Evolutionary conservation across 2,113 vertebrate species (phyloP).

Genomic region (Phocoena sinus): DNA sequence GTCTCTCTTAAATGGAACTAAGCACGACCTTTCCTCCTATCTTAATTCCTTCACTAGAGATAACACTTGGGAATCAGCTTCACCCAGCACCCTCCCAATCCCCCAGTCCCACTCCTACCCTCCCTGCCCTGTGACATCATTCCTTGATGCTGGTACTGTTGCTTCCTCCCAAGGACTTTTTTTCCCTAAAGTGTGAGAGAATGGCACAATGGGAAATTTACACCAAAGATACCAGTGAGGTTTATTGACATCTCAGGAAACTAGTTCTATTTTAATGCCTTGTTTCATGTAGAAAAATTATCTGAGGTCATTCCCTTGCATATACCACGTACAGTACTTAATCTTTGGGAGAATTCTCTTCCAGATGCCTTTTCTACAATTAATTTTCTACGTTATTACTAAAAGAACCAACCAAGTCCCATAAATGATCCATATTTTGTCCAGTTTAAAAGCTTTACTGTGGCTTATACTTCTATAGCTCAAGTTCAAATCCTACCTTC

Average conservation of each 20-base stretch:
- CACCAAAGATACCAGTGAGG: not conserved
- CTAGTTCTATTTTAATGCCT: slow-evolving; percentile 14
- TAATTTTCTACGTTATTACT: not conserved
- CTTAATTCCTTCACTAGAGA: not conserved
- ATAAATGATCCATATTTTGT: not conserved
- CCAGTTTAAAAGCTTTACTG: not conserved
- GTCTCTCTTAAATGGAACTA: not conserved
- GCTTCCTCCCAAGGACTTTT: not conserved
- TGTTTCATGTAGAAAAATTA: slow-evolving; percentile 1
- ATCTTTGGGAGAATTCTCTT: slow-evolving; percentile 5
- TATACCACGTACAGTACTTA: not conserved
- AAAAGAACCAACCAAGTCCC: not conserved
- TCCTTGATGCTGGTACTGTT: not conserved
- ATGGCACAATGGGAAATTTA: not conserved
- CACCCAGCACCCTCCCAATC: not conserved
- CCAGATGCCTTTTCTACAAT: not conserved
- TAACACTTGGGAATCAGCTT: not conserved
- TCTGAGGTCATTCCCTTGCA: not conserved
- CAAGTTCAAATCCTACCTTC: not conserved
- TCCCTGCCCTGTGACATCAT: not conserved
- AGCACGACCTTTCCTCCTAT: not conserved
- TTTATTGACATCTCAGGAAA: not conserved
- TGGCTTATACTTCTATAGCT: not conserved
- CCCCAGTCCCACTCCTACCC: not conserved
- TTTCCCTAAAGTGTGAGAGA: not conserved